phyloP scores from a whole-genome alignment of 2,113 vertebrate species.

The Dromas ardeola region DNA sequence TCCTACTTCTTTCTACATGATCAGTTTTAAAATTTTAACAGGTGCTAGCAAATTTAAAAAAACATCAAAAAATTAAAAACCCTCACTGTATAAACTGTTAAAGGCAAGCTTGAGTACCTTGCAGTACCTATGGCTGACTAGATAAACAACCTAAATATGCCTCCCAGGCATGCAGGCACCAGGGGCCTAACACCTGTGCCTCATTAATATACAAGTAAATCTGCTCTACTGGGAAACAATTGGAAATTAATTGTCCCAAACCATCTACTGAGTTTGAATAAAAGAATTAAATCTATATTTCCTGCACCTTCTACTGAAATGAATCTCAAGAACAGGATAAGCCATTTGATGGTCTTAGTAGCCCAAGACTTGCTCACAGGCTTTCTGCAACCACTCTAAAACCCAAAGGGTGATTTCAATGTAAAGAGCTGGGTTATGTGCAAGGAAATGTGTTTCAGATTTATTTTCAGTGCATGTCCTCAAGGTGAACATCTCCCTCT shows the following conservation, averaged over 20 bases:
- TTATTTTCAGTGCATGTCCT: conserved; percentile 33
- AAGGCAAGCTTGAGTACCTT: conserved; percentile 80
- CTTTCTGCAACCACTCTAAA: conserved; percentile 22
- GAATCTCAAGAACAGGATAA: conserved; percentile 56
- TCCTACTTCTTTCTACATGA: conserved; percentile 78
- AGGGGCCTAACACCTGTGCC: conserved; percentile 87
- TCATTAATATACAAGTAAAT: conserved; percentile 88
- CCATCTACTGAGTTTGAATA: conserved; percentile 82
- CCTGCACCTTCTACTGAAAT: conserved; percentile 62
- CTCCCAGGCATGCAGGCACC: conserved; percentile 82
- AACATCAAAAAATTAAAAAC: conserved; percentile 76
- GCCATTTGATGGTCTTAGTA: conserved; percentile 32
- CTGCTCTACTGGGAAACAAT: conserved; percentile 85
- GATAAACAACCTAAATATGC: conserved; percentile 85
- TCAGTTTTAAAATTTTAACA: conserved; percentile 84
- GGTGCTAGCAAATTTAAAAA: conserved; percentile 79
- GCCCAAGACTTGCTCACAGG: neutral
- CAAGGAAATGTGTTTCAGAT: conserved; percentile 6
- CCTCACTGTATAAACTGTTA: conserved; percentile 81
- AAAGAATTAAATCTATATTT: conserved; percentile 77
- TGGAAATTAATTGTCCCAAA: conserved; percentile 89
- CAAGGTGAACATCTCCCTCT: conserved; percentile 41
- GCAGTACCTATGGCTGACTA: conserved; percentile 81
- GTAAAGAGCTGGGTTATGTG: neutral
- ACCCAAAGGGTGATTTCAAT: conserved; percentile 11